phyloP scores from a whole-genome alignment of 2,113 vertebrate species.

The Dryoscopus gambensis region DNA sequence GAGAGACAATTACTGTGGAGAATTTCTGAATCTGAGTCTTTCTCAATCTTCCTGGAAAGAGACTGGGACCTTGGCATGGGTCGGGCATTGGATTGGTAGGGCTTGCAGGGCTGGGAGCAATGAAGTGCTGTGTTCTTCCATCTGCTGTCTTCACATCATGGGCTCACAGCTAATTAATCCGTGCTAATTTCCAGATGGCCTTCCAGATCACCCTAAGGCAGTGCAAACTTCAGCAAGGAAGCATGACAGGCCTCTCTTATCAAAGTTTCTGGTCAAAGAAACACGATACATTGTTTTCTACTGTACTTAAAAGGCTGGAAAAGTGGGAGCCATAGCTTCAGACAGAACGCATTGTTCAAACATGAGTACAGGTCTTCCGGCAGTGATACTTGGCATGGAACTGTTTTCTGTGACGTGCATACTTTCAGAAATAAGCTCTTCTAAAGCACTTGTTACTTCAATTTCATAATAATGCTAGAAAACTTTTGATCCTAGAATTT shows the following conservation, averaged over 20 bases:
- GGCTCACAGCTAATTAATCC: slow-evolving; percentile 28
- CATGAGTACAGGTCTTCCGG: not conserved
- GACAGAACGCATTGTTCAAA: not conserved
- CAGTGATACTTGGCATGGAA: not conserved
- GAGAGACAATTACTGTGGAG: not conserved
- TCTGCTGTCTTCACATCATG: not conserved
- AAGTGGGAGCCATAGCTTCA: not conserved
- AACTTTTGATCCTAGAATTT: not conserved
- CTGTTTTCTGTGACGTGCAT: not conserved
- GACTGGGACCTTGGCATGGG: not conserved
- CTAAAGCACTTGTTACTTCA: not conserved
- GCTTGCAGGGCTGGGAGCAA: not conserved
- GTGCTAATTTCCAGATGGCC: slow-evolving; percentile 42
- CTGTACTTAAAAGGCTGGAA: not conserved
- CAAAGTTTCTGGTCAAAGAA: not conserved
- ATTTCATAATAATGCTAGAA: not conserved
- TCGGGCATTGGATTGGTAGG: not conserved
- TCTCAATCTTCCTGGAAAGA: not conserved
- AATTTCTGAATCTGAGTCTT: not conserved
- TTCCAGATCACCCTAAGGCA: not conserved
- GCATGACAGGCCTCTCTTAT: not conserved
- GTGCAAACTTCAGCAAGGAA: not conserved
- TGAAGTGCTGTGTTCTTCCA: not conserved
- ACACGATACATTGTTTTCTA: not conserved
- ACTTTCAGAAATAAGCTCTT: not conserved